Percentiles rank a stretch among this genome's conserved stretches.
phyloP scores from a whole-genome alignment of 1,140 invertebrate genomes.

The Globodera rostochiensis region DNA sequence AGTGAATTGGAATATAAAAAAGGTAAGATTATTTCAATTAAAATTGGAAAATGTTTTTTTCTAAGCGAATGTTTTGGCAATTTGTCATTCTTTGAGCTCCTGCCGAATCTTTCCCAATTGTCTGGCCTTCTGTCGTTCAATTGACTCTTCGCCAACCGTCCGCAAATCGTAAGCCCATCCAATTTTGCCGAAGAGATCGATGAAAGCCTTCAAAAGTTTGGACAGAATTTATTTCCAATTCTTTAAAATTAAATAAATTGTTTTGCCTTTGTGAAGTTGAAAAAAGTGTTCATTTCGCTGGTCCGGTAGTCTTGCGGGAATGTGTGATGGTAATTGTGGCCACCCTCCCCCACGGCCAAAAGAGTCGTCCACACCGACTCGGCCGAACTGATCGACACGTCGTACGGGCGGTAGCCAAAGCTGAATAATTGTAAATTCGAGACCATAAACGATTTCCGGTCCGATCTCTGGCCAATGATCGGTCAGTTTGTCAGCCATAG shows the following conservation, averaged over 20 bases:
- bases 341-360: constrained; percentile 49
- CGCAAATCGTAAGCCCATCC: constrained; percentile 87
- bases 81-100: constrained; percentile 4
- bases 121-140: constrained; percentile 51
- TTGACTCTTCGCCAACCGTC: constrained; percentile 45
- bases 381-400: constrained; percentile 73
- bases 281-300: constrained; percentile 76
- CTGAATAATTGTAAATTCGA: constrained; percentile 65
- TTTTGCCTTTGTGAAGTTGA: constrained; percentile 76
- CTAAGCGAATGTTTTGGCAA: too few species aligned
- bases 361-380: constrained; percentile 65
- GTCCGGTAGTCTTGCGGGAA: constrained; percentile 94
- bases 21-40: too few species aligned
- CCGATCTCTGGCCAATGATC: too few species aligned
- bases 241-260: not conserved
- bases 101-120: constrained; percentile 40
- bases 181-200: constrained; percentile 78
- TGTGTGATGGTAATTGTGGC: constrained; percentile 80
- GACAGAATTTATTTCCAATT: not conserved
- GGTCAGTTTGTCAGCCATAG: too few species aligned
- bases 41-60: too few species aligned
- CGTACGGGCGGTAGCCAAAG: constrained; percentile 87
- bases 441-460: not conserved
- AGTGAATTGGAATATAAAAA: too few species aligned
- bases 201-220: constrained; percentile 69